A percentile compares a stretch with the other conserved stretches of the same genome.
phyloP scores from a whole-genome alignment of 2,113 vertebrate genomes.

The Channa argus region DNA sequence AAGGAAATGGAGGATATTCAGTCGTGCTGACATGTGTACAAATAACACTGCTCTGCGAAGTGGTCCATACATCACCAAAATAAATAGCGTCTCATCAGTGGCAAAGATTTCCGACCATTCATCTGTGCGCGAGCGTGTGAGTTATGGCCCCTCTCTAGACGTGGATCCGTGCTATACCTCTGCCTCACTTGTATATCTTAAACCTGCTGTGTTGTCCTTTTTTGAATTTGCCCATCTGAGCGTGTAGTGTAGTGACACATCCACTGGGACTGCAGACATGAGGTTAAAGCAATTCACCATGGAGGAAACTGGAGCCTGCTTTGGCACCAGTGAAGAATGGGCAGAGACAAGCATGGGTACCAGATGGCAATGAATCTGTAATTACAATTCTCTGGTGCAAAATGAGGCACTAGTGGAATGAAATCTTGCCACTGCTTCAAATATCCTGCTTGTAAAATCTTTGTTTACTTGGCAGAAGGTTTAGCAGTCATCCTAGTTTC shows the following conservation, averaged over 20 bases:
- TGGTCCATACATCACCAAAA: conserved; percentile 65
- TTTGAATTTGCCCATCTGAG: conserved; percentile 52
- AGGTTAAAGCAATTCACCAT: conserved; percentile 59
- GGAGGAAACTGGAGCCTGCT: conserved; percentile 55
- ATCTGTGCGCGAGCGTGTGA: conserved; percentile 53
- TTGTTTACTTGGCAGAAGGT: conserved; percentile 55
- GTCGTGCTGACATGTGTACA: conserved; percentile 64
- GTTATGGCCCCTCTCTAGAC: conserved; percentile 48
- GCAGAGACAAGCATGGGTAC: conserved; percentile 69
- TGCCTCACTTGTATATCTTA: conserved; percentile 37
- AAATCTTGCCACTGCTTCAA: conserved; percentile 39
- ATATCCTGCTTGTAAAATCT: conserved; percentile 37
- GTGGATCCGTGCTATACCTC: conserved; percentile 49
- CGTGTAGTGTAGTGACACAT: conserved; percentile 64
- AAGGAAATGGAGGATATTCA: conserved; percentile 45
- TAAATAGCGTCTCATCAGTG: conserved; percentile 66
- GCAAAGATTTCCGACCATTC: conserved; percentile 57
- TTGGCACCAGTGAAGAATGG: conserved; percentile 65
- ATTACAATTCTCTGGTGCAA: conserved; percentile 75
- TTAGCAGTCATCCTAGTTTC: conserved; percentile 17
- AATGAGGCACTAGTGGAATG: conserved; percentile 69
- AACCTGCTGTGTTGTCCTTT: conserved; percentile 40
- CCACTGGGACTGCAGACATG: conserved; percentile 65
- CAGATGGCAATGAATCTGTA: conserved; percentile 79
- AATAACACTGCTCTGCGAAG: conserved; percentile 48